Conservation (phyloP, 2,888 invertebrate species). For the Chrysolina americana region DNA sequence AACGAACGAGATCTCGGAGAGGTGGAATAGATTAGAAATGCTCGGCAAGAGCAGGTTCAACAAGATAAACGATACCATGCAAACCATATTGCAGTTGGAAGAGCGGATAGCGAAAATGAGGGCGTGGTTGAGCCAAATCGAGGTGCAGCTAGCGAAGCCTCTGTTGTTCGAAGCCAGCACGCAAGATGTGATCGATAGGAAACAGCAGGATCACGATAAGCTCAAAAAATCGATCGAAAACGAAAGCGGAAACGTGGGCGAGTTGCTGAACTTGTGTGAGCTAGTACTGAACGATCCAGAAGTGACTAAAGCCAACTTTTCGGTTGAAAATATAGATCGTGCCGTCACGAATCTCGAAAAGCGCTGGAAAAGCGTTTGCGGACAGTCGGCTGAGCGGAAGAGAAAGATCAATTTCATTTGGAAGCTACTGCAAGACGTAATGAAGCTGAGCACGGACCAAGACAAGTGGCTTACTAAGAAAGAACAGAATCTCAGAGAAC, state of each 20-base stretch:
- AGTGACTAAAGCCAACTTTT: slow-evolving; percentile 80
- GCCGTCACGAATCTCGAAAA: slow-evolving; percentile 82
- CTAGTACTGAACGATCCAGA: slow-evolving; percentile 83
- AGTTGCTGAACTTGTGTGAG: slow-evolving; percentile 85
- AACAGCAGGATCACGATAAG: slow-evolving; percentile 80
- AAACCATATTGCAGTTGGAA: slow-evolving; percentile 81
- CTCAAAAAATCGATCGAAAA: slow-evolving; percentile 83
- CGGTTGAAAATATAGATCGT: slow-evolving; percentile 77
- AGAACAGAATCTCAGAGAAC: slow-evolving; percentile 74
- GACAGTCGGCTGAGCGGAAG: slow-evolving; percentile 80
- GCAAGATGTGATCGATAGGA: slow-evolving; percentile 78
- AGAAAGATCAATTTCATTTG: slow-evolving; percentile 76
- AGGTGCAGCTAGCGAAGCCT: slow-evolving; percentile 78
- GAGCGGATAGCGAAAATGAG: slow-evolving; percentile 81
- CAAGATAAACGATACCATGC: slow-evolving; percentile 81
- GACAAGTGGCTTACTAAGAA: slow-evolving; percentile 77
- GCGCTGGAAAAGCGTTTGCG: slow-evolving; percentile 85
- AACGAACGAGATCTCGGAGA: slow-evolving; percentile 76
- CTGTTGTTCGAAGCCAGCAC: slow-evolving; percentile 78
- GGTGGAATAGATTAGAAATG: slow-evolving; percentile 83
- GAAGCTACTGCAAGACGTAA: slow-evolving; percentile 75
- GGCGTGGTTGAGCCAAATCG: slow-evolving; percentile 81
- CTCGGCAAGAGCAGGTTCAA: slow-evolving; percentile 78
- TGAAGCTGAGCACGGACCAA: slow-evolving; percentile 73
- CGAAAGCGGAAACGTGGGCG: slow-evolving; percentile 83